These are phyloP conservation scores for Eledone cirrhosa DNA, from an alignment of 2,888 invertebrate genomes.

Conservation along the genomic window DNA sequence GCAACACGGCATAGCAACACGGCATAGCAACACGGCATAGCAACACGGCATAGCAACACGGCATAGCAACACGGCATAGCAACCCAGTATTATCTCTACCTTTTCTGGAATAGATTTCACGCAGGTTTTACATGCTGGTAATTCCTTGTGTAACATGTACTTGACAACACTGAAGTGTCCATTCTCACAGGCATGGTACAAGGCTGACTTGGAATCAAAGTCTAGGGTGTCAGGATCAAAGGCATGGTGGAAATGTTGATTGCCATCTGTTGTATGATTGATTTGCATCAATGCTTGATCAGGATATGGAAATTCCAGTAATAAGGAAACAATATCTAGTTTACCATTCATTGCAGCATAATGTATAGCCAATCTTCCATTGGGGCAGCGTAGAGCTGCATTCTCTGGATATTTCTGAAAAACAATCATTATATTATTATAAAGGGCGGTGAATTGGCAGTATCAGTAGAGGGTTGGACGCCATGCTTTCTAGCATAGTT, in stretches of 20 bases:
- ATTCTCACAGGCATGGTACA: constrained; percentile 82
- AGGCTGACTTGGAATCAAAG: constrained; percentile 82
- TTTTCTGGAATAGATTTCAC: neutral
- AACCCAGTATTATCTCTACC: too few relatives aligned
- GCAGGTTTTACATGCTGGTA: neutral
- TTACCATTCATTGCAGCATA: constrained; percentile 92
- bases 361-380: constrained; percentile 91
- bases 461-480: too few relatives aligned
- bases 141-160: constrained; percentile 23
- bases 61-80: too few relatives aligned
- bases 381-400: constrained; percentile 85
- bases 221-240: constrained; percentile 85
- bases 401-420: constrained; percentile 82
- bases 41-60: too few relatives aligned
- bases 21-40: too few relatives aligned
- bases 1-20: too few relatives aligned
- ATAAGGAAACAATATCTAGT: constrained; percentile 77
- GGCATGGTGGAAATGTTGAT: constrained; percentile 77
- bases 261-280: constrained; percentile 75
- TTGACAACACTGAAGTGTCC: constrained; percentile 48
- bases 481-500: too few relatives aligned
- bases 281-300: constrained; percentile 72
- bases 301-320: constrained; percentile 84
- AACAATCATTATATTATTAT: too few relatives aligned
- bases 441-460: too few relatives aligned